Conservation (phyloP, 2,888 invertebrate genomes). For the Drosophila vallismaia region DNA sequence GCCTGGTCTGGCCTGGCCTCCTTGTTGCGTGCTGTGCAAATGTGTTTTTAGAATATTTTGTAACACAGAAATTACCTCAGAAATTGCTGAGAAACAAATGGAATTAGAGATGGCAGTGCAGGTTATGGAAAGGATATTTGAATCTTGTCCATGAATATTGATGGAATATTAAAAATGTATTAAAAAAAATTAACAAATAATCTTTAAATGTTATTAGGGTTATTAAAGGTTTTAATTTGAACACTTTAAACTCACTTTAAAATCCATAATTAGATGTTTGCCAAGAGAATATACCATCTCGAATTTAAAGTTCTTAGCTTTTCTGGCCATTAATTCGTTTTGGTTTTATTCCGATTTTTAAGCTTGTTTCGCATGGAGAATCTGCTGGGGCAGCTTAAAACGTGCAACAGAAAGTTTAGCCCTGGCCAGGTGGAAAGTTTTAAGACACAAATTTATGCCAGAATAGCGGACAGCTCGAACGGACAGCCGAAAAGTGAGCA, state of each 20-base stretch:
- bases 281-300: slow-evolving; percentile 28
- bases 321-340: slow-evolving; percentile 28
- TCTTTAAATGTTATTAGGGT: too few species aligned
- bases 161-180: neutral
- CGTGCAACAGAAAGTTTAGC: slow-evolving; percentile 70
- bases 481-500: slow-evolving; percentile 38
- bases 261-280: neutral
- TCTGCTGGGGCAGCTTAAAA: slow-evolving; percentile 59
- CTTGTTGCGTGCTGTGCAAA: slow-evolving; percentile 45
- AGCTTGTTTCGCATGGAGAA: slow-evolving; percentile 27
- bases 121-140: too few species aligned
- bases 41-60: slow-evolving; percentile 61
- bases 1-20: slow-evolving; percentile 17
- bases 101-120: slow-evolving; percentile 55
- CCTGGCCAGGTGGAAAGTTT: slow-evolving; percentile 58
- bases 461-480: slow-evolving; percentile 20
- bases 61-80: slow-evolving; percentile 57
- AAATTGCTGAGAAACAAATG: slow-evolving; percentile 41
- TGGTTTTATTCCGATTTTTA: slow-evolving; percentile 26
- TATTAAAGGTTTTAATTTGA: too few species aligned
- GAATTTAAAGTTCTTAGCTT: slow-evolving; percentile 1
- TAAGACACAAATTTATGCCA: slow-evolving; percentile 72
- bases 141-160: neutral
- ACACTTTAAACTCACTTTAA: neutral
- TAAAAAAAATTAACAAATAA: too few species aligned